Evolutionary conservation across 2,888 invertebrate species (phyloP), one percentile per base, ranked within the genome.

Genomic region (Oxycera nigricornis): DNA sequence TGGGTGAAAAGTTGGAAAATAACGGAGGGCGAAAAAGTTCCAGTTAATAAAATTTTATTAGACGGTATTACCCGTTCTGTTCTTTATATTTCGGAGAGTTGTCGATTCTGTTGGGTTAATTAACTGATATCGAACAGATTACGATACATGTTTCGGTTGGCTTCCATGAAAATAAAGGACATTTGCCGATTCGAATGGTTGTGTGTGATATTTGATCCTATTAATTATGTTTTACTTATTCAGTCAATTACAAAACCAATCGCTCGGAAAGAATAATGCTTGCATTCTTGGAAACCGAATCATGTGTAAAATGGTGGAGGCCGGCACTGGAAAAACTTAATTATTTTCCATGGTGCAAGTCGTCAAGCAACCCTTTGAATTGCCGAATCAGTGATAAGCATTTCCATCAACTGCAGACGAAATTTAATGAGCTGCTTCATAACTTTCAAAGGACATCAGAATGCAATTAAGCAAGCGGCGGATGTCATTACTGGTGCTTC

Each of bases 361-460:
- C n/a, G n/a, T n/a, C n/a, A n/a, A n/a, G n/a, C n/a, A n/a, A n/a
- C n/a, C n/a, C n/a, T n/a, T n/a, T n/a, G n/a, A n/a, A n/a, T n/a
- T n/a, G n/a, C n/a, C n/a, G n/a, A n/a, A n/a, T n/a, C n/a, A n/a
- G 11, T 35, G 6, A 35, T 11, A 35, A 6, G 6, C 35, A 35
- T 35, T 35, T 35, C 11, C 11, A 7, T 35, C 35, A 35, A 6
- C 6, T 6, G 6, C 7, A 35, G 11, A 35, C 7, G 35, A 35
- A 35, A 35, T 7, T 35, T 11, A 35, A 35, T 35, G 35, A 35
- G n/a, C n/a, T n/a, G n/a, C n/a, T n/a, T n/a, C n/a, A n/a, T n/a
- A n/a, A n/a, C n/a, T n/a, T n/a, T n/a, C n/a, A n/a, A n/a, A 31
- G 39, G 26, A 35, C 35, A 62, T 62, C 39, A 62, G 39, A 62